Base-by-base conservation (phyloP, 2,888 invertebrate genomes). In the Campopleginae sp. region DNA sequence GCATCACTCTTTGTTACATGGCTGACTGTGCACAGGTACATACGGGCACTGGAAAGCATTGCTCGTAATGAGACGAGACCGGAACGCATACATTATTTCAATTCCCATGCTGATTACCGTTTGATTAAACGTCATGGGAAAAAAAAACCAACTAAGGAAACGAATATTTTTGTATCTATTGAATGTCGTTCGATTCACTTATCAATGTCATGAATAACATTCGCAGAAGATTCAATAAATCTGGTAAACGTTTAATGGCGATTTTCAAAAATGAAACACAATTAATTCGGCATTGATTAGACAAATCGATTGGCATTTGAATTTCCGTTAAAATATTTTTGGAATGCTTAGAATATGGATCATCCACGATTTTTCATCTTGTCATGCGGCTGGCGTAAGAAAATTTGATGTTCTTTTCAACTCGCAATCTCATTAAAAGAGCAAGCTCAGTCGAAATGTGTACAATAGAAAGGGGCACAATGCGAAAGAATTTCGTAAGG, bases 111-210 rank as follows among this genome's bases (percentile, higher is more conserved):
- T 80, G 87, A 89, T 89, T 89, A 87, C 88, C 85, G 83, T 82
- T 82, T 83, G 83, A 88, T 89, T 88, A 86, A 90, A 88, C 87
- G 88, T 89, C 88, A 86, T 85, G 33, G 58, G 33, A 19, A 10
- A 38, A 77, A 14, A 68, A 44, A 51, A 33, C 7, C 33, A 17
- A 17, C 7, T 12, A 38, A n/a, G n/a, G 17, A 8, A 17, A 27
- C 54, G 48, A 75, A 86, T 84, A 86, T 86, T 88, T 88, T 86
- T 86, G 87, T 66, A 63, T 87, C 87, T 88, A 88, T 38, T 38
- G 8, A 89, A 90, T 90, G 89, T 87, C 82, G 82, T 44, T 54
- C 38, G 58, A 23, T 23, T 14, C 23, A 42, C 23, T 63, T 78
- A n/a, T 48, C 23, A 58, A 27, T 14, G 10, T 58, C 27, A 27